Base-by-base conservation (phyloP, 2,797 vertebrate species). In the Momotus momota region DNA sequence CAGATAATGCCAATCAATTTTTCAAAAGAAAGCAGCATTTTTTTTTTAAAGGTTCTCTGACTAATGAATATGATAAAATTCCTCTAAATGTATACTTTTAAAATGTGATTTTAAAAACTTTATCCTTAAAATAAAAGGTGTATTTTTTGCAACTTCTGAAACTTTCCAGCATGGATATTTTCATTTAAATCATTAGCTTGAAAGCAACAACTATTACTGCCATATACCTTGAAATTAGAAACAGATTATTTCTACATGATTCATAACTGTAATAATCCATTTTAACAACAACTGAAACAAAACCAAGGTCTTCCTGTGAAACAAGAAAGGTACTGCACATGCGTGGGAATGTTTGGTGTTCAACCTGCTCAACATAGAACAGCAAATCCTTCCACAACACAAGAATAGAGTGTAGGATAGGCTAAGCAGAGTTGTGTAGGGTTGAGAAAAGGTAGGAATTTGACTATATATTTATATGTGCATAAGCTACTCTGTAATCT, bases 51-150 rank as follows among this genome's bases (percentile, higher is more conserved):
- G 1, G 0, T 2, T 81, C 7, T 12, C 10, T 41, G 1, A 8
- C 5, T 31, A 71, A 49, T 23, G 6, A 54, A 64, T 48, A 51
- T 20, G 7, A 69, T 29, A 66, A 55, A 23, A 41, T 16, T 4
- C 1, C 1, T 14, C 1, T 0, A 55, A 33, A 5, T 13, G 2
- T 15, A 25, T n/a, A 38, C 6, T 10, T 89, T 71, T n/a, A 8
- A 43, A 51, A 40, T 40, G 6, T 18, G 14, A 5, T 73, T 83
- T 84, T 23, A 35, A 23, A 22, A 64, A 65, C 31, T 66, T 26
- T n/a, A 61, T 62, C 12, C 6, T 62, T 18, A 54, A 29, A 35
- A 35, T 35, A 46, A 88, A 70, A 61, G 4, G 0, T 48, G 1
- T 7, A 40, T 55, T 80, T 74, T 49, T 73, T 46, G 51, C 2